Evolutionary conservation across 2,888 invertebrate species (phyloP), one percentile per base, ranked within the genome.

Genomic region (Eupithecia inturbata): DNA sequence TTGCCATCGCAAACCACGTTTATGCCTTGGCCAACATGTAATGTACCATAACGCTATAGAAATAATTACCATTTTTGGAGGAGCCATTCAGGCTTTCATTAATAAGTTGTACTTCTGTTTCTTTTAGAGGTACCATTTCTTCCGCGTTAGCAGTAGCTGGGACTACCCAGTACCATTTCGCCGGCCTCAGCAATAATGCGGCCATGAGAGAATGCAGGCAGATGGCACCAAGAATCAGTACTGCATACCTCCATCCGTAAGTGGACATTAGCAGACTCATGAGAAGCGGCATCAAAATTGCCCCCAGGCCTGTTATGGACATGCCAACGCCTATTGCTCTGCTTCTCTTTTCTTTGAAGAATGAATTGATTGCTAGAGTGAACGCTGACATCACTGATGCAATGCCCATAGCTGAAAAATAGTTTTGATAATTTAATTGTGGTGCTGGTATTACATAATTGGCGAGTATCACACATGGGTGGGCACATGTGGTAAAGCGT

Each of bases 231-330:
- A 96, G 88, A 74, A 96, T 95, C 53, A 96, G 86, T 74, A 96
- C 95, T 0, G 96, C 95, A 63, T 96, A 96, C 89, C 95, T 92
- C 84, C 95, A 94, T 12, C 95, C 95, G 78, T 95, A 96, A 0
- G 89, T 84, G 49, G 92, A 87, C 82, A 96, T 92, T 5, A 96
- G 91, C 3, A 90, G 83, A 73, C 95, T 95, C 85, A 96, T 95
- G 10, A 96, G 80, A 75, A 95, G 92, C 0, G 96, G 96, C 95
- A 96, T 95, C 68, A 95, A 82, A 77, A 96, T 96, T n/a, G 96
- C 95, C 1, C 96, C 96, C 3, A 97, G 82, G 1, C 96, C 96
- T 22, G 96, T 96, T 3, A 96, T 87, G 1, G 96, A 96, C 95
- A 96, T 95, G 45, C 95, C 95, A 7, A 95, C 88, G 0, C 96